phyloP scores from a whole-genome alignment of 2,888 invertebrate species.

The Parasteatoda lunata region DNA sequence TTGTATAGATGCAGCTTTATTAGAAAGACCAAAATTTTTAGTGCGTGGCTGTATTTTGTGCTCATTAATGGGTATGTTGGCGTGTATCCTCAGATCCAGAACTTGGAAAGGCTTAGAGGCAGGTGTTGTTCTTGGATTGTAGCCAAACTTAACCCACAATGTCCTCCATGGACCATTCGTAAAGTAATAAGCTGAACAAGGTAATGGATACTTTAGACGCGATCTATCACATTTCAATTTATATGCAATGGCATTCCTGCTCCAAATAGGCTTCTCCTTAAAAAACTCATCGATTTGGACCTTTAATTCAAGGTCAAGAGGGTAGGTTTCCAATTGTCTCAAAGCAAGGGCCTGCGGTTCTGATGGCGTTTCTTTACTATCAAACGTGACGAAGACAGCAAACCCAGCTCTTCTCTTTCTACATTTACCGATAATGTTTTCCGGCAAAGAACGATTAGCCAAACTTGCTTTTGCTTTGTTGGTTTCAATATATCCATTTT shows the following conservation, averaged over 20 bases:
- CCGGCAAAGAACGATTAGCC: conserved; percentile 17
- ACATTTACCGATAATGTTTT: conserved; percentile 68
- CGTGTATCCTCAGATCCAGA: conserved; percentile 81
- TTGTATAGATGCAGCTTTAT: conserved; percentile 73
- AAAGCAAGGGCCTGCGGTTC: conserved; percentile 49
- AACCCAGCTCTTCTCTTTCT: conserved; percentile 52
- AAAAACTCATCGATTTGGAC: conserved; percentile 41
- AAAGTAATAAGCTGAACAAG: conserved; percentile 89
- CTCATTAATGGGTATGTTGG: conserved; percentile 51
- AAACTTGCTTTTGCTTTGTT: conserved; percentile 13
- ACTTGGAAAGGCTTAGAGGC: conserved; percentile 89
- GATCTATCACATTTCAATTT: conserved; percentile 71
- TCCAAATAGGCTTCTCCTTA: conserved; percentile 89
- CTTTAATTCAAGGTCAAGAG: conserved; percentile 39
- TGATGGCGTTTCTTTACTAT: conserved; percentile 26
- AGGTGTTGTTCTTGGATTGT: conserved; percentile 90
- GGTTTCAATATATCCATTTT: conserved; percentile 71
- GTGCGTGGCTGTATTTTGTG: conserved; percentile 12
- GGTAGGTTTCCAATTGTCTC: conserved; percentile 35
- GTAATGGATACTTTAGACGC: conserved; percentile 83
- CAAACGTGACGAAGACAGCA: conserved; percentile 60
- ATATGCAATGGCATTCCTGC: conserved; percentile 82
- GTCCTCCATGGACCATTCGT: conserved; percentile 93
- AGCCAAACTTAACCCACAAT: conserved; percentile 89
- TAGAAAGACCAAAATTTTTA: conserved; percentile 72